A percentile compares a stretch with the other conserved stretches of the same genome.
phyloP scores from a whole-genome alignment of 1,140 invertebrate genomes.

The Nymphalis io region DNA sequence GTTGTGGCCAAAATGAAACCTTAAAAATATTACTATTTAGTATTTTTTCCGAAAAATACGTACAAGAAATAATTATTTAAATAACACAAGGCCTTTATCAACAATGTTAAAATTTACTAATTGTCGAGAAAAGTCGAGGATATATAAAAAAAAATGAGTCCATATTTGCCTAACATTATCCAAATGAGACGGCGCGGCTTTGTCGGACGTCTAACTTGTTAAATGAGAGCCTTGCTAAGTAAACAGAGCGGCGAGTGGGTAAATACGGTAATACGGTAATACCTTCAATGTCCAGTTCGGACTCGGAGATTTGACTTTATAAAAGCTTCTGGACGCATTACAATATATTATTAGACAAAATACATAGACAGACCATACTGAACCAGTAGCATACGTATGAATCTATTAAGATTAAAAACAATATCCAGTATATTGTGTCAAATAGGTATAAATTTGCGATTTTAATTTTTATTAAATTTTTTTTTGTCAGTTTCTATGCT shows the following conservation, averaged over 20 bases:
- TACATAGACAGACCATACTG: background rate
- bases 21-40: background rate
- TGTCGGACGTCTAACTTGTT: constrained; percentile 62
- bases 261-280: constrained; percentile 49
- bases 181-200: constrained; percentile 63
- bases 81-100: background rate
- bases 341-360: constrained; percentile 14
- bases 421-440: too few relatives aligned
- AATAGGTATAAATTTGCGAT: too few relatives aligned
- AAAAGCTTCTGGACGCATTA: constrained; percentile 9
- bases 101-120: background rate
- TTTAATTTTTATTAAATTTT: too few relatives aligned
- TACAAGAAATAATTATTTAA: background rate
- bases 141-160: background rate
- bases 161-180: constrained; percentile 67
- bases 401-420: background rate
- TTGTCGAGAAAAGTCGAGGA: background rate
- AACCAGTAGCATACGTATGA: background rate
- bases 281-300: constrained; percentile 32
- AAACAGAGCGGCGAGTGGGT: constrained; percentile 54
- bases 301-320: constrained; percentile 16
- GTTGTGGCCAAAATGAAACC: too few relatives aligned
- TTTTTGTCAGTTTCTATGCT: too few relatives aligned
- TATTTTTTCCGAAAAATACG: background rate
- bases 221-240: constrained; percentile 66